These are phyloP conservation scores for Caenorhabditis drosophilae DNA, from an alignment of 2,888 invertebrate genomes.

Conservation along the genomic window DNA sequence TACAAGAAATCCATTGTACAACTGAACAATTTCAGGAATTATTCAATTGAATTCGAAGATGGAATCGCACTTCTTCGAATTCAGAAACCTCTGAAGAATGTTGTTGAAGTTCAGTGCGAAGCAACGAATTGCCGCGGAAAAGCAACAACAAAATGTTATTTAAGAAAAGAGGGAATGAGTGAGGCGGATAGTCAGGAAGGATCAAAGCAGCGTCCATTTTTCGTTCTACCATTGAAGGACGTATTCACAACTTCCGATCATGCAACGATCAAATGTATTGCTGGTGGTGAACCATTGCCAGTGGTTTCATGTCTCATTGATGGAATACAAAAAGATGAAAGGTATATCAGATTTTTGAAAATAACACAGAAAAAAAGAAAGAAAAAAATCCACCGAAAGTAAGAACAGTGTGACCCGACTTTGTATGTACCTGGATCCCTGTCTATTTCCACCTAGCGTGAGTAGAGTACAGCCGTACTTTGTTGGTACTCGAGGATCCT, in stretches of 20 bases:
- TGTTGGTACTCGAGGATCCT: too few relatives aligned
- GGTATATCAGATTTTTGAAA: too few relatives aligned
- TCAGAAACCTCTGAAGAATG: conserved; percentile 16
- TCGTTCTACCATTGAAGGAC: conserved; percentile 41
- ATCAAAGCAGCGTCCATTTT: conserved; percentile 34
- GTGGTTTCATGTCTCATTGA: conserved; percentile 31
- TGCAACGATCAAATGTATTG: conserved; percentile 36
- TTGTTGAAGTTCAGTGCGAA: conserved; percentile 32
- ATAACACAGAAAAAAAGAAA: too few relatives aligned
- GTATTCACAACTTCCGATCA: conserved; percentile 12
- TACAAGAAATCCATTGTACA: neutral
- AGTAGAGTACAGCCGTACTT: too few relatives aligned
- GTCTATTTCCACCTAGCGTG: too few relatives aligned
- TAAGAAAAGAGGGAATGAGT: conserved; percentile 2
- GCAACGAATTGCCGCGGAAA: conserved; percentile 45
- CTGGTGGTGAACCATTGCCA: conserved; percentile 38
- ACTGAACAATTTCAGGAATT: conserved; percentile 35
- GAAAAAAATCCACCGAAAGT: too few relatives aligned
- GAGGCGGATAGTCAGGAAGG: neutral
- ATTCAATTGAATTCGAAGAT: conserved; percentile 50
- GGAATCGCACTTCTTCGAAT: conserved; percentile 48
- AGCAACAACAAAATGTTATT: conserved; percentile 29
- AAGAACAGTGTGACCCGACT: too few relatives aligned
- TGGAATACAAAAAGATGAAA: conserved; percentile 14
- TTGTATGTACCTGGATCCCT: too few relatives aligned